These are phyloP conservation scores for Rhinoraja longicauda DNA, from an alignment of 2,797 vertebrate species.

Conservation along the genomic window DNA sequence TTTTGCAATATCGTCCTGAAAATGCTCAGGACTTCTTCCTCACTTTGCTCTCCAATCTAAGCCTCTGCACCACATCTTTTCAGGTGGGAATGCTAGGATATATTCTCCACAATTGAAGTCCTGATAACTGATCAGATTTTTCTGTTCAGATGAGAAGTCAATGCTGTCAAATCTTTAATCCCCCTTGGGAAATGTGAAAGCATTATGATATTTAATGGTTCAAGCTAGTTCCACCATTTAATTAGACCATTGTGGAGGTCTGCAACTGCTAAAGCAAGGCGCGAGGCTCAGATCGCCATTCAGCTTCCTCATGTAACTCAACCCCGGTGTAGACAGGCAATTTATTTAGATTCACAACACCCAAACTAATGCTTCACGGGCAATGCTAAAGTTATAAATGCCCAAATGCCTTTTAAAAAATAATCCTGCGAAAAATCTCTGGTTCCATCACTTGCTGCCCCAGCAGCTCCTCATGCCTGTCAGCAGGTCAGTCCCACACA, in stretches of 20 bases:
- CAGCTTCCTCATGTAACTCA: not conserved
- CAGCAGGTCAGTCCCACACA: too few relatives aligned
- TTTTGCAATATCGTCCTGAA: not conserved
- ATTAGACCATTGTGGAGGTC: not conserved
- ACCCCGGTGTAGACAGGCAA: not conserved
- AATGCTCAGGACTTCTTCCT: not conserved
- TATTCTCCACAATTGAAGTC: not conserved
- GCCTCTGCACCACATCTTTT: not conserved
- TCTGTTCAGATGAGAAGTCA: not conserved
- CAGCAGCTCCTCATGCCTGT: too few relatives aligned
- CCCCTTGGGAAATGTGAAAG: not conserved
- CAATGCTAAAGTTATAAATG: not conserved
- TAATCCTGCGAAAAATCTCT: not conserved
- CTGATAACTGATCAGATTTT: not conserved
- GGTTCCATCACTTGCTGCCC: too few relatives aligned
- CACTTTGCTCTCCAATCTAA: not conserved
- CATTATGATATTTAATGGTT: not conserved
- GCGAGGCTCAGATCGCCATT: not conserved
- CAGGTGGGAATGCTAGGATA: not conserved
- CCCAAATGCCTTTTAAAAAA: not conserved
- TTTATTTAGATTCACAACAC: not conserved
- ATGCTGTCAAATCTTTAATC: not conserved
- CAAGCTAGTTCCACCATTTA: not conserved
- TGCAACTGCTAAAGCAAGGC: not conserved
- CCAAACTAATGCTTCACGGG: not conserved